Evolutionary conservation across 2,888 invertebrate genomes (phyloP), one percentile per base, ranked within the genome.

Genomic region (Xanthia togata): DNA sequence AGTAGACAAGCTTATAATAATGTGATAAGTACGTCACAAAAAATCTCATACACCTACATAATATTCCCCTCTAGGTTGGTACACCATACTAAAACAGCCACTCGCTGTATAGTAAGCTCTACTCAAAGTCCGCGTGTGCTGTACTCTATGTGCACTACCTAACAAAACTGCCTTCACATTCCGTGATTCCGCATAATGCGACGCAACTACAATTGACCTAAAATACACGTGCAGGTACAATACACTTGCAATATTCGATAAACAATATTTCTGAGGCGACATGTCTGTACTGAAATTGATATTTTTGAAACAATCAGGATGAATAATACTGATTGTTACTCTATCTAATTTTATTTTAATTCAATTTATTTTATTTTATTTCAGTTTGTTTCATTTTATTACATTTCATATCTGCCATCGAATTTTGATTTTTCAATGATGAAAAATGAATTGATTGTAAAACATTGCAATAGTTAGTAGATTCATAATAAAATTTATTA

Each of bases 111-210:
- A 2, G 2, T 31, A 31, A 2, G 9, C 11, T 31, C 3, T 59
- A 59, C 59, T 8, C 31, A 9, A 60, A 26, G 62, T 31, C 55
- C 65, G 23, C 55, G 4, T 31, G 20, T 11, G 9, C 11, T 31
- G 9, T 59, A 59, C 59, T 8, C 31, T 31, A 60, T 31, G 62
- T 31, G 50, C 65, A 17, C 55, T 44, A 12, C 60, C 59, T 23
- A 44, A 67, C 31, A 70, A 63, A 69, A 53, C 71, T 78, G 84
- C 84, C 86, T 75, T 73, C 71, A 71, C 86, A 81, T 83, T 84
- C 76, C 87, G 84, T 90, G 88, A 88, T 90, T 90, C 81, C 82
- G 88, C 90, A 90, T 89, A 90, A 90, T 89, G 87, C 78, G 75
- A 73, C 77, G 78, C 83, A 77, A 72, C 71, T 78, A 79, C 81